These are phyloP conservation scores for Cyclopterus lumpus DNA, from an alignment of 2,797 vertebrate species.

Conservation along the genomic window DNA sequence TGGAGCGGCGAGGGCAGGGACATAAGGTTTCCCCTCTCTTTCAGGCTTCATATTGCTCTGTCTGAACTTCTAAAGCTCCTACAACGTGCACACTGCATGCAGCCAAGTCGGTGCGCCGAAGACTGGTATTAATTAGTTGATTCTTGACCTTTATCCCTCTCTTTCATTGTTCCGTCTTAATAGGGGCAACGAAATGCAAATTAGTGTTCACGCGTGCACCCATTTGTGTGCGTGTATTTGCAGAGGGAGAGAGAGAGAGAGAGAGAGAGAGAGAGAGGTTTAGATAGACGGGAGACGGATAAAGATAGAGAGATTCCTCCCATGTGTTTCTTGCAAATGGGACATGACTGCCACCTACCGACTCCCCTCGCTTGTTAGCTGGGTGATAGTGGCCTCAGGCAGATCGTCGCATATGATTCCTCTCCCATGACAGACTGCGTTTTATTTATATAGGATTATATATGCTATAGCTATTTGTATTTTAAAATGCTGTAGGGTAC, in stretches of 20 bases:
- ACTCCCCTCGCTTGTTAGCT: constrained; percentile 41
- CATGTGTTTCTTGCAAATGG: constrained; percentile 74
- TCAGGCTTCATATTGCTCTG: constrained; percentile 51
- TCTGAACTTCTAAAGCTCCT: constrained; percentile 41
- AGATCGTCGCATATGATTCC: constrained; percentile 60
- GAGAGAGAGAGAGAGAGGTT: constrained; percentile 18
- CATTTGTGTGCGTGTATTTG: background rate
- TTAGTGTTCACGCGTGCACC: constrained; percentile 21
- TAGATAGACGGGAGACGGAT: constrained; percentile 29
- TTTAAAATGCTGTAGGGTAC: constrained; percentile 33
- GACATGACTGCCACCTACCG: constrained; percentile 95
- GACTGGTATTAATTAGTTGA: constrained; percentile 87
- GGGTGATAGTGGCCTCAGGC: constrained; percentile 56
- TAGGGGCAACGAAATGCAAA: constrained; percentile 44
- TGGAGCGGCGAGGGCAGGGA: constrained; percentile 47
- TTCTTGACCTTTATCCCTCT: constrained; percentile 87
- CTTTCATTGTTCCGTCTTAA: constrained; percentile 90
- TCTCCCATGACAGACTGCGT: constrained; percentile 56
- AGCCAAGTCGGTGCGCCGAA: constrained; percentile 58
- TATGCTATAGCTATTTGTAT: constrained; percentile 50
- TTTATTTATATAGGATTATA: constrained; percentile 53
- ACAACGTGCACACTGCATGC: background rate
- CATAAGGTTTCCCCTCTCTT: constrained; percentile 25
- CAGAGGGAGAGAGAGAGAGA: background rate
- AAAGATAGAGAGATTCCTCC: constrained; percentile 51